Evolutionary conservation across 30 jellyfish, hydroid and myxozoan species (phyloP).

Genomic region (Mastigias papua): DNA sequence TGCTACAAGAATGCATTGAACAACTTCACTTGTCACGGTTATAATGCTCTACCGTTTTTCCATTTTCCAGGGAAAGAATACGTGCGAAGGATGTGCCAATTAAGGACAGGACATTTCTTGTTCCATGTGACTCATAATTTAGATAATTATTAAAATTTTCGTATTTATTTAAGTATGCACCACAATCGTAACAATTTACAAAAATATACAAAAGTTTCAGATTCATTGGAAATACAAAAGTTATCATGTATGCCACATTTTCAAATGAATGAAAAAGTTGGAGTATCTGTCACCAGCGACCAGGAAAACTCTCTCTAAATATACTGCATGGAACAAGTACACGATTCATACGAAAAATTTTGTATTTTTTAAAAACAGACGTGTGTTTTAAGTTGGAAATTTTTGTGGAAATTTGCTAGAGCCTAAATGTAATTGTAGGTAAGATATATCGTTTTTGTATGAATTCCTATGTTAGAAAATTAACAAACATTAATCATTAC

Average conservation of each 20-base stretch:
- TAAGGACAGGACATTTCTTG: constrained; percentile 81
- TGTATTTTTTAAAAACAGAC: background rate
- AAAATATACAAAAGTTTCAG: background rate
- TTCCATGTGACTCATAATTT: constrained; percentile 63
- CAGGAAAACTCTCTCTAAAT: background rate
- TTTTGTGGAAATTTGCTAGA: background rate
- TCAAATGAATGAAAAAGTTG: background rate
- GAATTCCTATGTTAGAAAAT: background rate
- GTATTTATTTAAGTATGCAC: background rate
- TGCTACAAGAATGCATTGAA: too few relatives aligned
- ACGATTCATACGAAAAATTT: background rate
- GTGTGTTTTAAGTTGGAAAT: background rate
- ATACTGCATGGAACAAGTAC: background rate
- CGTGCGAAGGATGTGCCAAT: constrained; percentile 97
- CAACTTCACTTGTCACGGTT: too few relatives aligned
- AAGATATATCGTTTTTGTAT: background rate
- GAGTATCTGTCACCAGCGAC: too few relatives aligned
- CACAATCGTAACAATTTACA: background rate
- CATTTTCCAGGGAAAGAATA: constrained; percentile 83
- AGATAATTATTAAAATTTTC: background rate
- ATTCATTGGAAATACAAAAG: background rate
- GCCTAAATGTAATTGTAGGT: background rate
- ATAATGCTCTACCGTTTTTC: too few relatives aligned
- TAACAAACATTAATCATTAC: background rate
- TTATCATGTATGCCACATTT: too few relatives aligned